A percentile compares a stretch with the other conserved stretches of the same genome.
Evolutionary conservation across 2,888 invertebrate species (phyloP).

Genomic region (Noctua fimbriata): DNA sequence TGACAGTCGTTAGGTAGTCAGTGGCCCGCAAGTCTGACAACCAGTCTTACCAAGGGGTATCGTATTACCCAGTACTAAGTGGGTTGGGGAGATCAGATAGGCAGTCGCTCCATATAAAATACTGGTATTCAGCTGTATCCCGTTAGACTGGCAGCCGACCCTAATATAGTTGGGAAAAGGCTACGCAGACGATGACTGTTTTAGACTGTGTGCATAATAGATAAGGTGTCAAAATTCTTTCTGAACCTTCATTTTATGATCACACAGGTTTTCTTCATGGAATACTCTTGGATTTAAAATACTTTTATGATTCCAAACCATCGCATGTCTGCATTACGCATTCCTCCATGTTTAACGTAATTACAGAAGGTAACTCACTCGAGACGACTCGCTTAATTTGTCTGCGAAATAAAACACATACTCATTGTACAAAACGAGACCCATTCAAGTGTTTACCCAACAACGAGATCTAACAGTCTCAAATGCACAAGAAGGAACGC

Average conservation of each 20-base stretch:
- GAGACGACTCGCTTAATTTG: not conserved
- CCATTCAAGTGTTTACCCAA: not conserved
- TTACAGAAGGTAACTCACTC: not conserved
- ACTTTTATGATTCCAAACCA: not conserved
- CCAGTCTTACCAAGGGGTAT: too few relatives aligned
- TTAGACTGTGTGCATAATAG: not conserved
- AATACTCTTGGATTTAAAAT: not conserved
- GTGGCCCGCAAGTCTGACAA: too few relatives aligned
- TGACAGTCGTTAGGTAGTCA: too few relatives aligned
- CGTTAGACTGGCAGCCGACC: too few relatives aligned
- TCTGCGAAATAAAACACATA: constrained; percentile 8
- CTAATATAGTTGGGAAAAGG: too few relatives aligned
- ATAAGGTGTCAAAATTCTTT: not conserved
- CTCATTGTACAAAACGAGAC: not conserved
- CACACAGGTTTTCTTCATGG: not conserved
- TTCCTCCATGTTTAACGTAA: not conserved
- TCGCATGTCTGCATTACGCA: not conserved
- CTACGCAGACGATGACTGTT: too few relatives aligned
- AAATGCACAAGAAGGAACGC: constrained; percentile 22
- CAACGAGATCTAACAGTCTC: constrained; percentile 16
- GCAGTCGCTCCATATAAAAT: too few relatives aligned
- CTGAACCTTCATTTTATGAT: not conserved
- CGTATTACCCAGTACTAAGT: too few relatives aligned
- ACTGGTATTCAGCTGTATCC: too few relatives aligned
- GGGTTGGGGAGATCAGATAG: too few relatives aligned